phyloP scores from a whole-genome alignment of 2,113 vertebrate species.

The Xenopus borealis region DNA sequence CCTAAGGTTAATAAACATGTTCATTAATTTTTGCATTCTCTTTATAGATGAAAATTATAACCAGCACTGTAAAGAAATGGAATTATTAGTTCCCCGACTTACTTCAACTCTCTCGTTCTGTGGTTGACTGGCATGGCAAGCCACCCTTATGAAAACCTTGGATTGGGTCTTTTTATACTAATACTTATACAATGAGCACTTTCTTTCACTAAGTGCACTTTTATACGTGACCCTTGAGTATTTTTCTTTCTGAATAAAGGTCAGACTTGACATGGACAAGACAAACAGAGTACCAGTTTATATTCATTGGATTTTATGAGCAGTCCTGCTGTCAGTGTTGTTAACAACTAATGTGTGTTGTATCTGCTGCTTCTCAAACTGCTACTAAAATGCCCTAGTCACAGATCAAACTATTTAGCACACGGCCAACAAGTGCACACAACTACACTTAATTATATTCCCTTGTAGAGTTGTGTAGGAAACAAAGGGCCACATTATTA shows the following conservation, averaged over 20 bases:
- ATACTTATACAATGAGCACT: too few relatives aligned
- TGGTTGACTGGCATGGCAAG: too few relatives aligned
- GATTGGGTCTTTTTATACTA: too few relatives aligned
- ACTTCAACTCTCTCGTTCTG: too few relatives aligned
- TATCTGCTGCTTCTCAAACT: constrained; percentile 48
- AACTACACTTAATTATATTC: background rate
- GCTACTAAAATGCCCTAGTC: constrained; percentile 39
- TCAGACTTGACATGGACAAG: constrained; percentile 1
- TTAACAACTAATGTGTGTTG: constrained; percentile 3
- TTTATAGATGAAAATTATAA: too few relatives aligned
- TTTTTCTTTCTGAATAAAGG: background rate
- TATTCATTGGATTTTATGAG: background rate
- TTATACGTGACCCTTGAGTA: background rate
- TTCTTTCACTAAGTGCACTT: background rate
- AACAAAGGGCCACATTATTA: constrained; percentile 45
- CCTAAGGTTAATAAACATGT: too few relatives aligned
- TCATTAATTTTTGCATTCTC: too few relatives aligned
- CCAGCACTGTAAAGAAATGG: too few relatives aligned
- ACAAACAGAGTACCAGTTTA: background rate
- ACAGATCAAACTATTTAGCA: constrained; percentile 23
- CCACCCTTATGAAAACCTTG: too few relatives aligned
- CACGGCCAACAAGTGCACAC: constrained; percentile 48
- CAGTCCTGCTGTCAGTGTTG: constrained; percentile 1
- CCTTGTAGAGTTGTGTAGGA: constrained; percentile 18
- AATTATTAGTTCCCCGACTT: too few relatives aligned